These are phyloP conservation scores for Rhopalosiphum padi DNA, from an alignment of 1,140 invertebrate species.

Conservation along the genomic window DNA sequence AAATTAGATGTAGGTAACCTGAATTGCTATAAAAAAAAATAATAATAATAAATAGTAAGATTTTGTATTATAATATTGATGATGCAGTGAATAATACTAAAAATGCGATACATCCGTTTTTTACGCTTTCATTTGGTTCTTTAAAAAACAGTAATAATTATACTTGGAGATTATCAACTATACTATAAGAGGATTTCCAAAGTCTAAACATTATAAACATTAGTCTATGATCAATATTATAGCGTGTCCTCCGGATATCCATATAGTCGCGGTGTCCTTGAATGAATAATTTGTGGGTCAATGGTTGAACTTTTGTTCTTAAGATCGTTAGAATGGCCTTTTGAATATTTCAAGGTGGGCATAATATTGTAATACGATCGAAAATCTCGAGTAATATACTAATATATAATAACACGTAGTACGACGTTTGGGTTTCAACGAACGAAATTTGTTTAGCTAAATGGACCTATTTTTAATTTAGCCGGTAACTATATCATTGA, in stretches of 20 bases:
- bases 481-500: not conserved
- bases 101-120: conserved; percentile 13
- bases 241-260: conserved; percentile 30
- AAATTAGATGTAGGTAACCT: not conserved
- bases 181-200: not conserved
- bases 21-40: not conserved
- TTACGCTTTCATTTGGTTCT: not conserved
- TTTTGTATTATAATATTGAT: not conserved
- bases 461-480: not conserved
- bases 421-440: not conserved
- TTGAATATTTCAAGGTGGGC: conserved; percentile 3
- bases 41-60: not conserved
- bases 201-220: not conserved
- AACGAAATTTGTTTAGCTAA: not conserved
- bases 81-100: not conserved
- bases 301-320: conserved; percentile 50
- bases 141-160: not conserved
- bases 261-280: conserved; percentile 16
- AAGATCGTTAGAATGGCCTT: not conserved
- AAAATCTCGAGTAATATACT: not conserved
- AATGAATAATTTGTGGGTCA: conserved; percentile 53
- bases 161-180: not conserved
- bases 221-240: not conserved
- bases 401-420: not conserved
- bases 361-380: not conserved